A percentile compares a stretch with the other conserved stretches of the same genome.
Evolutionary conservation across 2,113 vertebrate species (phyloP).

Genomic region (Gracilinanus agilis): DNA sequence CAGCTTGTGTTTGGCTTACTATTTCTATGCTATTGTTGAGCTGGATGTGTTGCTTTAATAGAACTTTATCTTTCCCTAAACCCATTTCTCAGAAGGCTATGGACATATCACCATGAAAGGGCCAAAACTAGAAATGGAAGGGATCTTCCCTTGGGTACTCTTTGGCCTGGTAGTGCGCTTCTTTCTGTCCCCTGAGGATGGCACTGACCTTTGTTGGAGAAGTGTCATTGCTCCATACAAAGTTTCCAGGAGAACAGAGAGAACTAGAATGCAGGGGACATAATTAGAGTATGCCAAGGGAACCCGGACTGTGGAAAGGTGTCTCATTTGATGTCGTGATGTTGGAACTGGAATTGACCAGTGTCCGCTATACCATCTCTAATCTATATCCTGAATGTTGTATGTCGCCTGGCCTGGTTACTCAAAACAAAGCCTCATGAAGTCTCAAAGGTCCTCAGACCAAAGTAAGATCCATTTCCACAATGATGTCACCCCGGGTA

Average conservation of each 20-base stretch:
- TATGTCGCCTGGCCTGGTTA: conserved; percentile 63
- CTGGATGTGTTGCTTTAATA: conserved; percentile 53
- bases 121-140: conserved; percentile 33
- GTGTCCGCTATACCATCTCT: conserved; percentile 46
- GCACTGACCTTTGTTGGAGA: conserved; percentile 30
- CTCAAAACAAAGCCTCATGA: conserved; percentile 70
- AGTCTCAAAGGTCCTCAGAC: conserved; percentile 64
- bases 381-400: conserved; percentile 19
- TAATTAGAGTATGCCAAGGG: conserved; percentile 38
- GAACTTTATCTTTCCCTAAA: conserved; percentile 70
- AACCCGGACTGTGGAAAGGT: conserved; percentile 5
- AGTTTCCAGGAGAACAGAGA: conserved; percentile 44
- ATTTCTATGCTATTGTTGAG: conserved; percentile 25
- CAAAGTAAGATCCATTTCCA: conserved; percentile 77
- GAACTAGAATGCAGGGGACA: conserved; percentile 37
- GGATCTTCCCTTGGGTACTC: conserved; percentile 58
- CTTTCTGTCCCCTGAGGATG: conserved; percentile 49
- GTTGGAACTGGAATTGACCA: conserved; percentile 23
- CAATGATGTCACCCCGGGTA: conserved; percentile 70
- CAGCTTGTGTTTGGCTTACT: conserved; percentile 70
- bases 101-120: background rate
- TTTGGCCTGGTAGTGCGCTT: conserved; percentile 58
- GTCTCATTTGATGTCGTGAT: conserved; percentile 40
- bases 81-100: conserved; percentile 46
- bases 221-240: background rate